Evolutionary conservation across 2,888 invertebrate genomes (phyloP), one percentile per base, ranked within the genome.

Genomic region (Girardia tigrina): DNA sequence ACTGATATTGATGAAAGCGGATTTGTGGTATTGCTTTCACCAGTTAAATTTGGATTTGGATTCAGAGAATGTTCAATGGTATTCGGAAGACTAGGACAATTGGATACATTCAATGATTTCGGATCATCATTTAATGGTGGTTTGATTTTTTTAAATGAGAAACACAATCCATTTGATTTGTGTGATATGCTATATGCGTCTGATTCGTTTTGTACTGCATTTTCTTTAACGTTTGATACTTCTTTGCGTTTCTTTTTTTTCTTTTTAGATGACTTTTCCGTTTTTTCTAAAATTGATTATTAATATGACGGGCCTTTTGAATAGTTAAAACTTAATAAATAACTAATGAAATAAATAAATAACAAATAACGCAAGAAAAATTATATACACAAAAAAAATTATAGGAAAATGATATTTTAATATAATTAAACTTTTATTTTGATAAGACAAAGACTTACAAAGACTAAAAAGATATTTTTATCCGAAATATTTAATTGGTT

Each of bases 161-260:
- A 56, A 56, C 56, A 56, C 56, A 56, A n/a, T 6, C 56, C 56
- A 56, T 16, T 56, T n/a, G 56, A 56, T 56, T 56, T 56, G 23
- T 56, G 56, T 56, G 56, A 56, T 56, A 56, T 56, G 56, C 56
- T 56, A 56, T 56, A 56, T 8, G 56, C n/a, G 6, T 56, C 56
- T 56, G 56, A 56, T 56, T 56, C 56, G 23, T 23, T 56, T n/a
- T 56, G n/a, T 56, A 56, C n/a, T 56, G 56, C 6, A 56, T 56
- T 56, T 4, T 56, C 56, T 56, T 56, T 56, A n/a, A 56, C 56
- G n/a, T 20, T n/a, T 2, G 56, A 12, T n/a, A 56, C 56, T 56
- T 56, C 56, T 56, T 56, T 56, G 23, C 56, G 56, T 56, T 56
- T 56, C n/a, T 56, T 56, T n/a, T 56, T 56, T 16, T 56, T 56